Evolutionary conservation across 1,140 invertebrate species (phyloP), one percentile per base, ranked within the genome.

Genomic region (Tetranychus cinnabarinus): DNA sequence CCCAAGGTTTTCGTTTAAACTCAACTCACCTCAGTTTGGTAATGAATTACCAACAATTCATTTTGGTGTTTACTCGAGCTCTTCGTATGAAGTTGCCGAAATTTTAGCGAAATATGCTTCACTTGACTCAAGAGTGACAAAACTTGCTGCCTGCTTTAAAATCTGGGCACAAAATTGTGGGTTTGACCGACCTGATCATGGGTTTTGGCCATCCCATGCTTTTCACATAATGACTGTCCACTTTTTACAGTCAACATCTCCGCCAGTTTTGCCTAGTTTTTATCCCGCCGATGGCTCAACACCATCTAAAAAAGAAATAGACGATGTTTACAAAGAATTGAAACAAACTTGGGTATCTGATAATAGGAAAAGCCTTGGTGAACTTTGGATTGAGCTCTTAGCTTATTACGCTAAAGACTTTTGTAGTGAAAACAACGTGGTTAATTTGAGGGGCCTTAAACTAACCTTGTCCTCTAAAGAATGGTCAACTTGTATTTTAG

Each of bases 201-300:
- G 79, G 7, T 78, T 77, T 65, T 68, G 80, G n/a, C 80, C 79
- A 31, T 79, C 78, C 1, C 80, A 80, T 66, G 75, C 76, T 13
- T 80, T 78, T 68, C 74, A 76, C 39, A 67, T 81, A 34, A 77
- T 81, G 73, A 68, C 79, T 57, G 70, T 81, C 10, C 76, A 79
- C 68, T 81, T 77, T 67, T 70, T 81, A 15, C 79, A 80, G 67
- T 76, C 77, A 66, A 72, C 72, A 45, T 65, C 71, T 33, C 77
- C 77, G 62, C 78, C 80, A 36, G 76, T 81, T 34, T 68, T 81
- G 55, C 80, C 80, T 58, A 77, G 79, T 23, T 68, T 81, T 31
- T 79, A 81, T 68, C 76, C 79, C 61, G 10, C 50, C 1, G 31
- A 42, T 37, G 15, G 8, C 2, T 33, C 52, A 35, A 36, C n/a